phyloP scores from a whole-genome alignment of 2,888 invertebrate genomes.

The Cantharis flavilabris region DNA sequence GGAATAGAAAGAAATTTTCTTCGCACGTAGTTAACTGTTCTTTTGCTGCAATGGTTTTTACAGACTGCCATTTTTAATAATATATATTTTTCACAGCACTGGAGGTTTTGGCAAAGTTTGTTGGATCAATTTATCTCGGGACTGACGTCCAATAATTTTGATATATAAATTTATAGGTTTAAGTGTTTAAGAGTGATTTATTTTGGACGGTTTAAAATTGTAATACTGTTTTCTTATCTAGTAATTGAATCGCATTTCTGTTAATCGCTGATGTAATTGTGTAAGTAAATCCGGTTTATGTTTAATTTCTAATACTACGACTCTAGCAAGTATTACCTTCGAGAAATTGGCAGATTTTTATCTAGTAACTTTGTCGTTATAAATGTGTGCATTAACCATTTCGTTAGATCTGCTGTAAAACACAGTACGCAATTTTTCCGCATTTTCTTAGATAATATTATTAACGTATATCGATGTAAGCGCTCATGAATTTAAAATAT shows the following conservation, averaged over 20 bases:
- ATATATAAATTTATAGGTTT: constrained; percentile 15
- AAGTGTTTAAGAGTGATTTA: constrained; percentile 14
- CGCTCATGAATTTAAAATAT: neutral
- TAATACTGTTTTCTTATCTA: constrained; percentile 10
- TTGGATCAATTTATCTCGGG: constrained; percentile 24
- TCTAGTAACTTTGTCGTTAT: constrained; percentile 20
- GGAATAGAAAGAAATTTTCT: constrained; percentile 43
- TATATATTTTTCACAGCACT: constrained; percentile 18
- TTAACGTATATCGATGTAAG: neutral
- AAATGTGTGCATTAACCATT: constrained; percentile 19
- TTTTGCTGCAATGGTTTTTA: constrained; percentile 45
- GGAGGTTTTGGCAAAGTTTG: constrained; percentile 27
- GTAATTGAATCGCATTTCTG: constrained; percentile 4
- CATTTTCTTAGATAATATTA: constrained; percentile 16
- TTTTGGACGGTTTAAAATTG: constrained; percentile 28
- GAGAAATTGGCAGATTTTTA: constrained; percentile 23
- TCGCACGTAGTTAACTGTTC: constrained; percentile 34
- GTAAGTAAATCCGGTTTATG: neutral
- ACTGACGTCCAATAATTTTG: constrained; percentile 7
- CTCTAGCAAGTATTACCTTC: constrained; percentile 30
- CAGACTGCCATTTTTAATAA: constrained; percentile 45
- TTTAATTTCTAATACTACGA: constrained; percentile 25
- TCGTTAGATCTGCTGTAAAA: constrained; percentile 12
- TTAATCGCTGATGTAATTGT: neutral
- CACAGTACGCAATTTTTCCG: constrained; percentile 23